These are phyloP conservation scores for Odontomyia ornata DNA, from an alignment of 2,888 invertebrate genomes.

Conservation along the genomic window DNA sequence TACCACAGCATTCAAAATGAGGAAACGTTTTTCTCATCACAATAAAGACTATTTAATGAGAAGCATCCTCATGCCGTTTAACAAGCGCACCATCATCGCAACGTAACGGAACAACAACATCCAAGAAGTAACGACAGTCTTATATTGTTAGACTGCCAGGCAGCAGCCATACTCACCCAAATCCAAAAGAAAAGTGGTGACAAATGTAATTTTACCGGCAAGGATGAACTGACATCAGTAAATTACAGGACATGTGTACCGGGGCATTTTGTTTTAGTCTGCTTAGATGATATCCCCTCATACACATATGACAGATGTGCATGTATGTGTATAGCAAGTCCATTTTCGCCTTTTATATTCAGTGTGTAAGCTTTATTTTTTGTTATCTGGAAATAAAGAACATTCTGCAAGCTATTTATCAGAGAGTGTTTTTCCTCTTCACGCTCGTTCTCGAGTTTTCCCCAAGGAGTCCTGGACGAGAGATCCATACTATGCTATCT, in stretches of 20 bases:
- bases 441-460: neutral
- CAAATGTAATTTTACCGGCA: constrained; percentile 38
- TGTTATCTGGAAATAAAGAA: constrained; percentile 24
- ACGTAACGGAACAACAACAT: neutral
- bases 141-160: constrained; percentile 9
- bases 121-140: constrained; percentile 14
- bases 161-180: neutral
- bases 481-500: constrained; percentile 6
- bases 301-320: neutral
- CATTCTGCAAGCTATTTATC: constrained; percentile 39
- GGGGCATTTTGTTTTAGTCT: constrained; percentile 5
- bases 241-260: constrained; percentile 43
- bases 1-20: neutral
- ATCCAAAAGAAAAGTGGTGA: constrained; percentile 26
- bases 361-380: constrained; percentile 16
- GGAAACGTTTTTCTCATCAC: constrained; percentile 12
- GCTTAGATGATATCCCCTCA: neutral
- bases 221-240: constrained; percentile 34
- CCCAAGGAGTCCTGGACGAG: constrained; percentile 21
- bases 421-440: constrained; percentile 13
- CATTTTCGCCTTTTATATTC: constrained; percentile 34
- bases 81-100: neutral
- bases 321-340: neutral
- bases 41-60: constrained; percentile 35
- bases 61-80: constrained; percentile 4